A percentile compares a stretch with the other conserved stretches of the same genome.
Conservation (phyloP, 2,888 invertebrate species). For the Microctonus brassicae region DNA sequence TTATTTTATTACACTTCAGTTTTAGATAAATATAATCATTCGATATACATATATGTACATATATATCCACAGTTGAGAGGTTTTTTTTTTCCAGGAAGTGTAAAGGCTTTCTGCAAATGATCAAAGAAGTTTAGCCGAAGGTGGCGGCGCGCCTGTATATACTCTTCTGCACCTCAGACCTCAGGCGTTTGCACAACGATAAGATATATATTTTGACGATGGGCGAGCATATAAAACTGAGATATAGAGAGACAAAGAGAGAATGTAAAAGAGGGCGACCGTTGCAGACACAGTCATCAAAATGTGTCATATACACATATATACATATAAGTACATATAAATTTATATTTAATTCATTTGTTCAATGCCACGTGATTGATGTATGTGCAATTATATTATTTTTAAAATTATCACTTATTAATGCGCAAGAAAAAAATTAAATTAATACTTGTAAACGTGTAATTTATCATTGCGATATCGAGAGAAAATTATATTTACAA, state of each 20-base stretch:
- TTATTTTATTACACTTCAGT: slow-evolving; percentile 13
- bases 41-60: not conserved
- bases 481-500: not conserved
- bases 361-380: not conserved
- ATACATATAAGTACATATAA: not conserved
- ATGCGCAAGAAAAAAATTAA: not conserved
- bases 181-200: slow-evolving; percentile 15
- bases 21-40: slow-evolving; percentile 18
- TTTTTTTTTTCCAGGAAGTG: slow-evolving; percentile 42
- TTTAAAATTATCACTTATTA: not conserved
- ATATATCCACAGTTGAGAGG: not conserved
- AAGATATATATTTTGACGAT: slow-evolving; percentile 17
- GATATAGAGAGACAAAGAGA: not conserved
- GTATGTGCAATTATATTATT: not conserved
- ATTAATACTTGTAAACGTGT: not conserved
- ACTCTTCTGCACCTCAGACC: not conserved
- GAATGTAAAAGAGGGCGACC: not conserved
- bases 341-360: not conserved
- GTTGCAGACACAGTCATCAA: not conserved
- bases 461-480: not conserved
- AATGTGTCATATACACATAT: not conserved
- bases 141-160: slow-evolving; percentile 17
- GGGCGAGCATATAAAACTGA: not conserved
- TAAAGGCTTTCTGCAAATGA: slow-evolving; percentile 47
- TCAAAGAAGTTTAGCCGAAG: slow-evolving; percentile 40